A percentile compares a stretch with the other conserved stretches of the same genome.
phyloP scores from a whole-genome alignment of 2,888 invertebrate species.

The Germaria angustata region DNA sequence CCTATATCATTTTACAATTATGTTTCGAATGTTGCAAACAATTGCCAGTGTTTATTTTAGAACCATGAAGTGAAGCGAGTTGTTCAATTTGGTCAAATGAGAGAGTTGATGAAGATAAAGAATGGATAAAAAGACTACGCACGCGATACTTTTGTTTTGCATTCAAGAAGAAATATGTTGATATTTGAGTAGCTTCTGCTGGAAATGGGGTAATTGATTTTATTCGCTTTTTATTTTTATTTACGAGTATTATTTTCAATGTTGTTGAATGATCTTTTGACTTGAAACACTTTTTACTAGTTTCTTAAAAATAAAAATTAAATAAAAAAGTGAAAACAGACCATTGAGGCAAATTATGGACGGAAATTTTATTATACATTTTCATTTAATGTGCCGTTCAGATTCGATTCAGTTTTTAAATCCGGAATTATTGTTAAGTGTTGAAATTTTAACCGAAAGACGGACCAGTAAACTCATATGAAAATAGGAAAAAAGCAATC shows the following conservation, averaged over 20 bases:
- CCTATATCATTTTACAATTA: conserved; percentile 56
- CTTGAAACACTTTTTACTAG: conserved; percentile 31
- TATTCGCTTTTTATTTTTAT: neutral
- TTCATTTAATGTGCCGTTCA: too few relatives aligned
- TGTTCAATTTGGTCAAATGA: conserved; percentile 39
- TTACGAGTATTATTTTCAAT: neutral
- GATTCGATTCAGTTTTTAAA: too few relatives aligned
- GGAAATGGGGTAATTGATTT: conserved; percentile 58
- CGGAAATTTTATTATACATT: too few relatives aligned
- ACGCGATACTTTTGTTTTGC: conserved; percentile 59
- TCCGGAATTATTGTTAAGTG: too few relatives aligned
- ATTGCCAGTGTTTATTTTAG: conserved; percentile 19
- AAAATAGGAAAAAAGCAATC: too few relatives aligned
- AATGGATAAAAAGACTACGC: conserved; percentile 21
- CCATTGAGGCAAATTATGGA: too few relatives aligned
- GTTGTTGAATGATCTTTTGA: conserved; percentile 58
- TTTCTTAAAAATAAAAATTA: too few relatives aligned
- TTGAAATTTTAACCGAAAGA: too few relatives aligned
- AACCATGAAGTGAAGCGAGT: conserved; percentile 13
- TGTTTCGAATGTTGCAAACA: conserved; percentile 25
- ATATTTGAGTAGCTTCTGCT: conserved; percentile 66
- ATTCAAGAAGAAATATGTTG: conserved; percentile 38
- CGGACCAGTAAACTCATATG: too few relatives aligned
- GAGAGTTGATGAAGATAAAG: conserved; percentile 16
- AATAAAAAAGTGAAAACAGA: too few relatives aligned